phyloP scores from a whole-genome alignment of 2,888 invertebrate species.

The Agrotis segetum region DNA sequence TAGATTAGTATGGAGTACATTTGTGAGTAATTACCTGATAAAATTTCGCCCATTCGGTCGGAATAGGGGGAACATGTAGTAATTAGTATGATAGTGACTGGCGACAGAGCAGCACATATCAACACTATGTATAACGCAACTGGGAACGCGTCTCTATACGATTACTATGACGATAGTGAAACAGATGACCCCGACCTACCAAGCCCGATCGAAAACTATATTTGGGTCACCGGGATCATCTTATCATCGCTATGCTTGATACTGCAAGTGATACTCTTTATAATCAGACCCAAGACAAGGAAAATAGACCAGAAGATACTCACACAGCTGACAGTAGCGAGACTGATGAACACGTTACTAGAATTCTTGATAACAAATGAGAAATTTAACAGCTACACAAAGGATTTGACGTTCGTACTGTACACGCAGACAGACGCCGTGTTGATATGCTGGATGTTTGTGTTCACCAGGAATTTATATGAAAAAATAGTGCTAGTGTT shows the following conservation, averaged over 20 bases:
- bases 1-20: too few relatives aligned
- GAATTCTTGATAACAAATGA: slow-evolving; percentile 69
- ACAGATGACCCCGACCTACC: rapidly evolving
- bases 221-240: slow-evolving; percentile 67
- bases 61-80: not conserved
- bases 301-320: slow-evolving; percentile 79
- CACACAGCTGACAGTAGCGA: slow-evolving; percentile 75
- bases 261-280: slow-evolving; percentile 70
- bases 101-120: not conserved
- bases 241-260: slow-evolving; percentile 71
- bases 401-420: slow-evolving; percentile 57
- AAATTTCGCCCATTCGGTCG: not conserved
- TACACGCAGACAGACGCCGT: slow-evolving; percentile 77
- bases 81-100: not conserved
- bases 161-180: too few relatives aligned
- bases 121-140: slow-evolving; percentile 24
- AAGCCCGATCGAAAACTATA: not conserved
- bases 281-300: slow-evolving; percentile 70
- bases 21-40: too few relatives aligned
- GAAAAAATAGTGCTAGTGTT: slow-evolving; percentile 80
- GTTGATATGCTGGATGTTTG: slow-evolving; percentile 79
- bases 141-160: not conserved
- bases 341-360: slow-evolving; percentile 71
- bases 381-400: not conserved
- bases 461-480: slow-evolving; percentile 81